Evolutionary conservation across 2,797 vertebrate species (phyloP), one percentile per base, ranked within the genome.

Genomic region (Malurus leucopterus): DNA sequence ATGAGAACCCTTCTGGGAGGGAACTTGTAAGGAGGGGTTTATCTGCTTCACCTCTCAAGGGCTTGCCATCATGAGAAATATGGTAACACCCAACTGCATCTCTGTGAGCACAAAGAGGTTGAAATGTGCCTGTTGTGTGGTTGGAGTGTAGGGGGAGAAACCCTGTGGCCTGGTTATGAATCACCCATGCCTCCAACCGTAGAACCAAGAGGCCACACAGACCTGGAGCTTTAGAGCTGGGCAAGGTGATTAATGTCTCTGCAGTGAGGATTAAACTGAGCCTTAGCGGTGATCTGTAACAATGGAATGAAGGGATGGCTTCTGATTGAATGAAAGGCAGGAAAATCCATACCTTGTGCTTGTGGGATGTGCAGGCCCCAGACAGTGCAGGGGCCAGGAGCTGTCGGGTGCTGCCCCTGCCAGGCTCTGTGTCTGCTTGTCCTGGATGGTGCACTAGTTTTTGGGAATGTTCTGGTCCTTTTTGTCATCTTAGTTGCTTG

Each of bases 351-450:
- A 4, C 18, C 71, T 77, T 0, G 0, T 15, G 18, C 46, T 29
- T 6, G 1, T 30, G 70, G 74, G 32, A 11, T 8, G 0, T 11
- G 20, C 40, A 57, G 74, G 27, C 41, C 46, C 13, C 26, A 53
- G 62, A 22, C 18, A 53, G 36, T 0, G 0, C 50, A 26, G 64
- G 36, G 19, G 8, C n/a, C 36, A 29, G 71, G 49, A 89, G 43
- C 57, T 54, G 27, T 11, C 0, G 0, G 10, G 38, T 79, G 38
- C 79, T 58, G 34, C n/a, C n/a, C 15, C 0, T 44, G n/a, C 47
- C 9, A 3, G 26, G 24, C 44, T 54, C 49, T n/a, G 8, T 0
- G 0, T 47, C 36, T 29, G 0, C 53, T 70, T 57, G 8, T 44
- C 8, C 15, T 50, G 49, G 21, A 6, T 23, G 20, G 62, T 73